A percentile compares a stretch with the other conserved stretches of the same genome.
These are phyloP conservation scores for Eptatretus burgeri DNA, from an alignment of 2,113 vertebrate genomes.

Conservation along the genomic window DNA sequence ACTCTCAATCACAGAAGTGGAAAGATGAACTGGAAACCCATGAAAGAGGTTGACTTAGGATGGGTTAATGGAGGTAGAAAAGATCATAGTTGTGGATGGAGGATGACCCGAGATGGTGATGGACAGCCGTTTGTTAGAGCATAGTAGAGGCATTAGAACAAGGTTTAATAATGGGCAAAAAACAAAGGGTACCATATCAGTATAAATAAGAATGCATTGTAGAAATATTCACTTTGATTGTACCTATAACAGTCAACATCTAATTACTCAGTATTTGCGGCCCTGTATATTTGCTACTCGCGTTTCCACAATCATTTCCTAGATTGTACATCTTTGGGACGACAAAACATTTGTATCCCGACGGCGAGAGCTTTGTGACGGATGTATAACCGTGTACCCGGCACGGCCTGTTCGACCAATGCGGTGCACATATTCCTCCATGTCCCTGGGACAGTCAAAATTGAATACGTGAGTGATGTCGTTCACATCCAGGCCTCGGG, in stretches of 20 bases:
- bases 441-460: conserved; percentile 71
- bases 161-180: background rate
- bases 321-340: background rate
- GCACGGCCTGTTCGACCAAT: conserved; percentile 73
- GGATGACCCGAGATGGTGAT: background rate
- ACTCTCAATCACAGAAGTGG: background rate
- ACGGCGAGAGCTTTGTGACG: background rate
- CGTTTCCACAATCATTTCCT: background rate
- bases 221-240: too few relatives aligned
- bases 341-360: background rate
- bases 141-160: background rate
- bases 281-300: background rate
- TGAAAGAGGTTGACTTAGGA: background rate
- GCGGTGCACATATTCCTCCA: conserved; percentile 81
- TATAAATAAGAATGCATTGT: background rate
- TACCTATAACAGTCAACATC: too few relatives aligned
- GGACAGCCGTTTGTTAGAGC: background rate
- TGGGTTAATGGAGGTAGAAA: background rate
- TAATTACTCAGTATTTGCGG: too few relatives aligned
- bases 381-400: conserved; percentile 21
- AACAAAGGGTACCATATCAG: background rate
- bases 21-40: background rate
- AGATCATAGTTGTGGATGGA: background rate
- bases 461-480: conserved; percentile 80
- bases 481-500: conserved; percentile 56